Evolutionary conservation across 2,888 invertebrate species (phyloP).

Genomic region (Trichacis sp.): DNA sequence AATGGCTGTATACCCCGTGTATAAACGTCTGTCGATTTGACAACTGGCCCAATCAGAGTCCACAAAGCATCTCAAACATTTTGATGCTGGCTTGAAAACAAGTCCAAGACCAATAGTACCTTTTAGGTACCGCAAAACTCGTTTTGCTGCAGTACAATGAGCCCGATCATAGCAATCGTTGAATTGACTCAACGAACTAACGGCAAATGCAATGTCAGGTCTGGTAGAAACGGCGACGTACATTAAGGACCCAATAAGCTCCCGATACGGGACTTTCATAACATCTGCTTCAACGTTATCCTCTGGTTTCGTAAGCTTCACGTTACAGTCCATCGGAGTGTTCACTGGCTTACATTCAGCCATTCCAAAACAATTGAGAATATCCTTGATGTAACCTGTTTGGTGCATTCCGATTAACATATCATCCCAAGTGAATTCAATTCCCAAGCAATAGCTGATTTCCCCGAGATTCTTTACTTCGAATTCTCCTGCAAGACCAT

Average conservation of each 20-base stretch:
- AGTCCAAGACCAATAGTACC: not conserved
- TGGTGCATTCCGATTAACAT: not conserved
- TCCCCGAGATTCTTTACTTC: not conserved
- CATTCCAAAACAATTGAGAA: no score
- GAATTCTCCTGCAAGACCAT: no score
- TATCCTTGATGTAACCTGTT: not conserved
- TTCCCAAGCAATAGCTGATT: not conserved
- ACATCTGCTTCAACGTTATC: no score
- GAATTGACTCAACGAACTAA: no score
- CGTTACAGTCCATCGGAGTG: not conserved
- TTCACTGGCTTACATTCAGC: not conserved
- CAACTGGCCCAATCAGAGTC: not conserved
- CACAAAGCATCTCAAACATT: not conserved
- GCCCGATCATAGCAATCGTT: no score
- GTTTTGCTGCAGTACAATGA: no score
- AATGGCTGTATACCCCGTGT: not conserved
- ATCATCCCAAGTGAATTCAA: not conserved
- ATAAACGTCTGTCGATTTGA: not conserved
- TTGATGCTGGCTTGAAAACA: not conserved
- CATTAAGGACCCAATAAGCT: no score
- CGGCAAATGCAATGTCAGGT: no score
- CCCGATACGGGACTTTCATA: no score
- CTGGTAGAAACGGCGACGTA: no score
- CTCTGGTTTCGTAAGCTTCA: not conserved
- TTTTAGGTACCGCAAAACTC: not conserved